Base-by-base conservation (phyloP, 2,113 vertebrate genomes). In the Etheostoma cragini region DNA sequence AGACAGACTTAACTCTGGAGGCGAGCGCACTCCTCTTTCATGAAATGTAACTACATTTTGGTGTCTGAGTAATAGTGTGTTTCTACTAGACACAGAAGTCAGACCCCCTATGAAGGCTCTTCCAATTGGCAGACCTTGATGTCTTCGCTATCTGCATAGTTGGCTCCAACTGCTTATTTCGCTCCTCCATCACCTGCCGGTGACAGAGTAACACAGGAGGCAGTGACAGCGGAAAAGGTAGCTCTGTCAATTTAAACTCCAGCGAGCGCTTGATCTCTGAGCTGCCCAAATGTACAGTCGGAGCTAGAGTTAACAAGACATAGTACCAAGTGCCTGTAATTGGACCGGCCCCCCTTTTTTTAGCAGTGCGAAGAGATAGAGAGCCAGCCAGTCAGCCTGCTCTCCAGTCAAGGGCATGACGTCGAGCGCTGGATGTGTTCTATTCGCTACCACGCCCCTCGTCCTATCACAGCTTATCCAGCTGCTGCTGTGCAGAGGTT, bases 211-310 rank as follows among this genome's bases (percentile, higher is more conserved):
- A 90, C 78, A 88, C 80, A 72, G 76, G 64, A 89, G 78, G 67
- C 81, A 70, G 88, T 90, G 86, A 83, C 88, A 92, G 88, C 74
- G 60, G 90, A 83, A 91, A 89, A 91, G 86, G 83, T 88, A 81
- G 81, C 72, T 65, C 90, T 91, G 91, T 94, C 92, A 93, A 83
- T 88, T 92, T 87, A 83, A 72, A 88, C 88, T 79, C 49, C 74
- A 66, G 63, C 5, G 53, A 84, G 75, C 21, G 52, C 87, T 91
- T 91, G 91, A 94, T 93, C 92, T 83, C 79, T 33, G 70, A 75
- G 84, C 80, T 88, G 86, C 85, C 80, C 62, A 54, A 74, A 82
- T 81, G 84, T 88, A 88, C 85, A 80, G 85, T 90, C 67, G 8
- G 64, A 82, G 87, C 84, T 74, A 53, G 57, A 87, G 88, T 86